These are phyloP conservation scores for Hycleus phaleratus DNA, from an alignment of 1,140 invertebrate genomes.

Conservation along the genomic window DNA sequence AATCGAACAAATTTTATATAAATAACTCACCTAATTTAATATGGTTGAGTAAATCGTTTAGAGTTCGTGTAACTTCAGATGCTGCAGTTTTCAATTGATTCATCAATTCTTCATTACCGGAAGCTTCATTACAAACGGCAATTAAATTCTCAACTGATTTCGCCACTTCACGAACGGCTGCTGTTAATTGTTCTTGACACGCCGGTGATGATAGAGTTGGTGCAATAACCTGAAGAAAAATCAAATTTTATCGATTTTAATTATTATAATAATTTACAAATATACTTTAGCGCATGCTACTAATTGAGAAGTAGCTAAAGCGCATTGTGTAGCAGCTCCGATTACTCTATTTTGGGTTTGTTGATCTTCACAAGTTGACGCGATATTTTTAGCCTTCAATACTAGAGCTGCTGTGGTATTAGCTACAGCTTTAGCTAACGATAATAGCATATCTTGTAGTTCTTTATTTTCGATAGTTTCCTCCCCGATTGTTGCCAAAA, in stretches of 20 bases:
- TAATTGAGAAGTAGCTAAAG: slow-evolving; percentile 92
- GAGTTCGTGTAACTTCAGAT: slow-evolving; percentile 76
- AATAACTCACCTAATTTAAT: slow-evolving; percentile 54
- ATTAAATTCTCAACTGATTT: slow-evolving; percentile 88
- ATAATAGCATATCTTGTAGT: slow-evolving; percentile 75
- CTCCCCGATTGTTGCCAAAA: slow-evolving; percentile 92
- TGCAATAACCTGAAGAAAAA: slow-evolving; percentile 56
- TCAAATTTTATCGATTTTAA: not conserved
- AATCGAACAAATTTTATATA: not conserved
- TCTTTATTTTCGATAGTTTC: slow-evolving; percentile 73
- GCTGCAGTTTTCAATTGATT: slow-evolving; percentile 79
- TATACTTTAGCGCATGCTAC: slow-evolving; percentile 45
- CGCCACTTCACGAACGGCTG: slow-evolving; percentile 87
- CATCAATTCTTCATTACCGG: slow-evolving; percentile 57
- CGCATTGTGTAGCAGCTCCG: slow-evolving; percentile 90
- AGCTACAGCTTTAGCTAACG: slow-evolving; percentile 90
- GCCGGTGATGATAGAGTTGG: slow-evolving; percentile 80
- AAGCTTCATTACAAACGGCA: slow-evolving; percentile 65
- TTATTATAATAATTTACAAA: too few species aligned
- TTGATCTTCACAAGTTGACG: slow-evolving; percentile 74
- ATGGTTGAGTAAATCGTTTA: slow-evolving; percentile 87
- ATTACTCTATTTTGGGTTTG: slow-evolving; percentile 83
- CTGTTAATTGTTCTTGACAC: slow-evolving; percentile 89
- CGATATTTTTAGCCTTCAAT: slow-evolving; percentile 88
- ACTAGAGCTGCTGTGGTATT: slow-evolving; percentile 94